Conservation (phyloP, 2,888 invertebrate genomes). For the Gymnoscelis rufifasciata region DNA sequence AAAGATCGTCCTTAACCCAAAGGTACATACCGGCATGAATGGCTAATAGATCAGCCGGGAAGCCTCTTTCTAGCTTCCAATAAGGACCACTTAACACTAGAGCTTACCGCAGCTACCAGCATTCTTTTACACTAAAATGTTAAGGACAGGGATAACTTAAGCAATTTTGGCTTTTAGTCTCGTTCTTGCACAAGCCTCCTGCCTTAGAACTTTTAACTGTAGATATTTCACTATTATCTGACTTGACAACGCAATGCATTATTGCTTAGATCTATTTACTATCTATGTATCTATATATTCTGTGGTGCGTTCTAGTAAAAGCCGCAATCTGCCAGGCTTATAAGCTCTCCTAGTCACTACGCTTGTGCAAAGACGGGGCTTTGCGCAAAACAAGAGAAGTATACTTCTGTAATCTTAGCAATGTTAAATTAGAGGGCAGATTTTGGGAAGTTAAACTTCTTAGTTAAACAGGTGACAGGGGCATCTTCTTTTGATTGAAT, state of each 20-base stretch:
- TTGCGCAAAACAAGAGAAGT: not conserved
- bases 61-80: slow-evolving; percentile 8
- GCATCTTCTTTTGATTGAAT: too few relatives aligned
- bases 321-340: slow-evolving; percentile 10
- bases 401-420: not conserved
- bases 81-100: not conserved
- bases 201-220: slow-evolving; percentile 9
- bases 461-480: too few relatives aligned
- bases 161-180: slow-evolving; percentile 11
- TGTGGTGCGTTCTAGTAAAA: not conserved
- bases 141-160: not conserved
- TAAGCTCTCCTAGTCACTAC: slow-evolving; percentile 10
- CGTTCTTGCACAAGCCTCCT: slow-evolving; percentile 20
- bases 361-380: slow-evolving; percentile 20
- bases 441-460: too few relatives aligned
- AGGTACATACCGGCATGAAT: slow-evolving; percentile 17
- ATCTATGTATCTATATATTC: not conserved
- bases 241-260: not conserved
- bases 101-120: slow-evolving; percentile 2
- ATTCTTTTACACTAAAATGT: not conserved
- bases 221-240: not conserved
- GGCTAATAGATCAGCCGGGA: slow-evolving; percentile 11
- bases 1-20: slow-evolving; percentile 19
- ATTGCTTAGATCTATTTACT: not conserved
- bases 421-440: too few relatives aligned